Conservation (phyloP, 2,888 invertebrate genomes). For the Argyra leucocephala region DNA sequence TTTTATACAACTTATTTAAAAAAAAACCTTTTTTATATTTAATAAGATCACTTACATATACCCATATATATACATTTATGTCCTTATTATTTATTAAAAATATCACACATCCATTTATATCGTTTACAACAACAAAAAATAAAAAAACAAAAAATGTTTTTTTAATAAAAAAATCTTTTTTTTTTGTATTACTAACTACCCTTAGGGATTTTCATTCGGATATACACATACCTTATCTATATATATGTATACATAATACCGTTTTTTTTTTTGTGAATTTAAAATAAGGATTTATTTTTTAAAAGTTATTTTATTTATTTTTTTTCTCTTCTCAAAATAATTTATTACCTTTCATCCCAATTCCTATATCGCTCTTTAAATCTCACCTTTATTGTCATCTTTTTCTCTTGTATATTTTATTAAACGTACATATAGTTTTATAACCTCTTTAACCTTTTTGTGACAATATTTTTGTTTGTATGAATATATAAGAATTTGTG, state of each 20-base stretch:
- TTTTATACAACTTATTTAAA: no score
- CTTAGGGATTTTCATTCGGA: neutral
- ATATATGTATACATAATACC: neutral
- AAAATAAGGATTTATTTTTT: neutral
- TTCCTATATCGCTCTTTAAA: neutral
- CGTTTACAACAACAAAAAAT: neutral
- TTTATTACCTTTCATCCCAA: slow-evolving; percentile 1
- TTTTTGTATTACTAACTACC: no score
- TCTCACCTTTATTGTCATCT: neutral
- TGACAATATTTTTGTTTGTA: neutral
- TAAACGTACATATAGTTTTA: neutral
- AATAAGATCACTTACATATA: no score
- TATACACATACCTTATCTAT: neutral
- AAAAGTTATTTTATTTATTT: neutral
- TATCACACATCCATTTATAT: neutral
- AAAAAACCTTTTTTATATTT: no score
- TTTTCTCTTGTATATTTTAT: neutral
- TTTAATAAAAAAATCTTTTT: no score
- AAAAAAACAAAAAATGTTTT: neutral
- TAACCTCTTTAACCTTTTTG: neutral
- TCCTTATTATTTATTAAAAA: no score
- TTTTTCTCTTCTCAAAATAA: neutral
- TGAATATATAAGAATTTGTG: neutral
- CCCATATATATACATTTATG: no score
- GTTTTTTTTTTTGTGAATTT: no score